These are phyloP conservation scores for Drosophila aldrichi DNA, from an alignment of 2,888 invertebrate species.

Conservation along the genomic window DNA sequence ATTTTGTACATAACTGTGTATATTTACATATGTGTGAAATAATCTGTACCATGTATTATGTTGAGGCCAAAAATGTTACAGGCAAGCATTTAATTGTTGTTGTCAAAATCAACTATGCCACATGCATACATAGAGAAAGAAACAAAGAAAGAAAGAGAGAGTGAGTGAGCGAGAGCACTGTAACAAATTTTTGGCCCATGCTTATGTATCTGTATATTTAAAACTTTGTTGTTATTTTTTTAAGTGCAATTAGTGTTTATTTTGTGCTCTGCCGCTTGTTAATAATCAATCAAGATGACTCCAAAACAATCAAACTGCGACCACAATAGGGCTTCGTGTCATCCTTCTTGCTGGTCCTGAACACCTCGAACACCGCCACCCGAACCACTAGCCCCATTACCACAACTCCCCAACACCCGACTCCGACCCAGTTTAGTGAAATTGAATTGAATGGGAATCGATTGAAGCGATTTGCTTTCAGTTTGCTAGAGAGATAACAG, in stretches of 20 bases:
- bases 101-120: not conserved
- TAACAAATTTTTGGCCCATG: constrained; percentile 10
- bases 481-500: constrained; percentile 28
- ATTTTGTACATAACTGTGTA: constrained; percentile 54
- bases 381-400: not conserved
- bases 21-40: constrained; percentile 36
- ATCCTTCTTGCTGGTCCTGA: constrained; percentile 18
- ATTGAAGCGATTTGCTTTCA: constrained; percentile 23
- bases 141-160: not conserved
- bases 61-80: constrained; percentile 29
- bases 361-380: not conserved
- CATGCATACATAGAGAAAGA: not conserved
- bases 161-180: not conserved
- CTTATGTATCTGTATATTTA: constrained; percentile 34
- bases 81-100: constrained; percentile 22
- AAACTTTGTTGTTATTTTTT: constrained; percentile 73
- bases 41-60: constrained; percentile 19
- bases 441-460: constrained; percentile 32
- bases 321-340: constrained; percentile 30
- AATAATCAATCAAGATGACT: constrained; percentile 26
- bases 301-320: constrained; percentile 18
- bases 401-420: not conserved
- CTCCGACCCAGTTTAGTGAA: constrained; percentile 38
- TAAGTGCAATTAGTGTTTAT: constrained; percentile 64
- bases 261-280: constrained; percentile 33